Evolutionary conservation across 2,888 invertebrate genomes (phyloP), one percentile per base, ranked within the genome.

Genomic region (Trachelus tabidus): DNA sequence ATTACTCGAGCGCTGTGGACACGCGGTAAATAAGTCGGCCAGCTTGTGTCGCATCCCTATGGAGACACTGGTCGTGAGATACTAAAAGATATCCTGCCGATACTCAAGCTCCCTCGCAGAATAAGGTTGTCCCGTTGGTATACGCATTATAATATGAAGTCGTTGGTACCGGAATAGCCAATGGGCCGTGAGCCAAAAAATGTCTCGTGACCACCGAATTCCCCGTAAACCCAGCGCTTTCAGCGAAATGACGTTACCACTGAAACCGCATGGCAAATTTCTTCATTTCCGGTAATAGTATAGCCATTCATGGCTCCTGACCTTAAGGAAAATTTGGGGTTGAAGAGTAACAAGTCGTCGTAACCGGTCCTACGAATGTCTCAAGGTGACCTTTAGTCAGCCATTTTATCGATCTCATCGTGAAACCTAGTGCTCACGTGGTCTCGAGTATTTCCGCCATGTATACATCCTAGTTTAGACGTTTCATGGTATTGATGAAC

Each of bases 31-130:
- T 73, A 81, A 77, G 80, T 77, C 73, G 69, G 80, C 79, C 79
- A 76, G 79, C 71, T 82, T 79, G 83, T 83, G 79, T 82, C 79
- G 84, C 85, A 85, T 84, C 81, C 81, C 84, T 81, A 56, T 56
- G 56, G 23, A 56, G 56, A 56, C 23, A 56, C 56, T 56, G 56
- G 56, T 56, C 56, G 56, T 77, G 75, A 9, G 77, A 76, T 71
- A 85, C 85, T 85, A 83, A 78, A 75, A 30, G 71, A 12, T 31
- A 12, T 31, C 31, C 71, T 71, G 71, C 71, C 56, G 56, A 23
- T 56, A 23, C 56, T 23, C 12, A 71, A 71, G 71, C 71, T 75
- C 37, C 40, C 73, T 37, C 40, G 71, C 34, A 33, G 30, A 74
- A 75, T 30, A 71, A 34, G 71, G 71, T 9, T 71, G 56, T 56